Evolutionary conservation across 2,797 vertebrate species (phyloP).

Genomic region (Acipenser transmontanus): DNA sequence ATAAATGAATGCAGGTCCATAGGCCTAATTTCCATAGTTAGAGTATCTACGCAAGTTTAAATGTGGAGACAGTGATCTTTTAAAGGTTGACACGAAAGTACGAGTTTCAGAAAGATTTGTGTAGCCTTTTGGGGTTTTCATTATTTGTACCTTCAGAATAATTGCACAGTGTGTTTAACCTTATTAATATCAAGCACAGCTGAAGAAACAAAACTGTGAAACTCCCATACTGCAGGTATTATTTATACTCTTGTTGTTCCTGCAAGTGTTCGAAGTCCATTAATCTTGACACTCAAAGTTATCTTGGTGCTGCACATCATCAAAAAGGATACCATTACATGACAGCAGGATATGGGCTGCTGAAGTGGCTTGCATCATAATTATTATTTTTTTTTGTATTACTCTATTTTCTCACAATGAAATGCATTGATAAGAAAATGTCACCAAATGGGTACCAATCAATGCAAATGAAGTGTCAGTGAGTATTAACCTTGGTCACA

Average conservation of each 20-base stretch:
- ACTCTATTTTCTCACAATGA: conserved; percentile 51
- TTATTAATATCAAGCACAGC: too few species aligned
- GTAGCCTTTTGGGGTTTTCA: too few species aligned
- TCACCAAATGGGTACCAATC: conserved; percentile 17
- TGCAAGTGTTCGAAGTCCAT: conserved; percentile 1
- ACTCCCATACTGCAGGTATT: too few species aligned
- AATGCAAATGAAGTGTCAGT: conserved; percentile 14
- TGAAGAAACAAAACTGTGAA: too few species aligned
- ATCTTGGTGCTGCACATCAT: conserved; percentile 13
- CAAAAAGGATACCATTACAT: conserved; percentile 12
- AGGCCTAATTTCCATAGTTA: too few species aligned
- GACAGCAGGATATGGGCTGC: conserved; percentile 17
- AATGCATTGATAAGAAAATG: conserved; percentile 43
- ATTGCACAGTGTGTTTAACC: too few species aligned
- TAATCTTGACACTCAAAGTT: conserved; percentile 8
- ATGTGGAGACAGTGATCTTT: too few species aligned
- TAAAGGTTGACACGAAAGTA: too few species aligned
- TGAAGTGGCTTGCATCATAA: conserved; percentile 19
- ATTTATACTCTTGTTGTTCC: not conserved
- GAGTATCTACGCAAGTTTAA: too few species aligned
- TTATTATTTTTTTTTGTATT: conserved; percentile 39
- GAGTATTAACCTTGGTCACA: conserved; percentile 15
- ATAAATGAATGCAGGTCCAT: too few species aligned
- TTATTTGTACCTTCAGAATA: too few species aligned
- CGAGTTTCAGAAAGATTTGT: too few species aligned